These are phyloP conservation scores for Pipa parva DNA, from an alignment of 2,113 vertebrate species.

Conservation along the genomic window DNA sequence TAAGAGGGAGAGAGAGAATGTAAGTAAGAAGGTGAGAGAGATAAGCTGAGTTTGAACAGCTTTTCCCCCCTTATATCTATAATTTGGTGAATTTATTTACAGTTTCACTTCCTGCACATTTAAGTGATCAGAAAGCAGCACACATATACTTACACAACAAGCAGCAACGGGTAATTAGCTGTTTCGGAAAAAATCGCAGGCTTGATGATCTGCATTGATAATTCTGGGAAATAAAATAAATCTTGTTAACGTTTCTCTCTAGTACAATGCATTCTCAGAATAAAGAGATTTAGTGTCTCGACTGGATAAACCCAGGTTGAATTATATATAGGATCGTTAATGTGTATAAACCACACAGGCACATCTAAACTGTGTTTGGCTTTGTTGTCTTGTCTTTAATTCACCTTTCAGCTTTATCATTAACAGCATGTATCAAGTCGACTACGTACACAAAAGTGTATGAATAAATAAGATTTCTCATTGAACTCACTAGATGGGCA, in stretches of 20 bases:
- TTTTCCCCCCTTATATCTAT: too few species aligned
- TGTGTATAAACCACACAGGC: slow-evolving; percentile 15
- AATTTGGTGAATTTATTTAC: too few species aligned
- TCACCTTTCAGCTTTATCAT: slow-evolving; percentile 19
- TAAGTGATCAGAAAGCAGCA: background rate
- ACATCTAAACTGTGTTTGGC: slow-evolving; percentile 29
- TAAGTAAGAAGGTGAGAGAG: too few species aligned
- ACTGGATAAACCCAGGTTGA: slow-evolving; percentile 16
- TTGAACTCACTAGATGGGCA: background rate
- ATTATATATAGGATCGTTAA: slow-evolving; percentile 28
- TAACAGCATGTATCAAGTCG: slow-evolving; percentile 10
- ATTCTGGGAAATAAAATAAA: slow-evolving; percentile 56
- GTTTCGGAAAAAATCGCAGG: slow-evolving; percentile 81
- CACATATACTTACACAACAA: slow-evolving; percentile 79
- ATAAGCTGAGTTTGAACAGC: too few species aligned
- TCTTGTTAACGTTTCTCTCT: slow-evolving; percentile 12
- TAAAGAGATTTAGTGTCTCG: background rate
- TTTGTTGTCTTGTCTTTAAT: slow-evolving; percentile 17
- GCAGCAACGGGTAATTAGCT: slow-evolving; percentile 80
- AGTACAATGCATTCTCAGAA: background rate
- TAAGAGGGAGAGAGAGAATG: too few species aligned
- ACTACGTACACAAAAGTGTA: slow-evolving; percentile 12
- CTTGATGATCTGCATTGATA: slow-evolving; percentile 89
- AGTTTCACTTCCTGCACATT: background rate
- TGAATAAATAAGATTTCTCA: slow-evolving; percentile 16